phyloP scores from a whole-genome alignment of 2,888 invertebrate genomes.

The Papilio gigon region DNA sequence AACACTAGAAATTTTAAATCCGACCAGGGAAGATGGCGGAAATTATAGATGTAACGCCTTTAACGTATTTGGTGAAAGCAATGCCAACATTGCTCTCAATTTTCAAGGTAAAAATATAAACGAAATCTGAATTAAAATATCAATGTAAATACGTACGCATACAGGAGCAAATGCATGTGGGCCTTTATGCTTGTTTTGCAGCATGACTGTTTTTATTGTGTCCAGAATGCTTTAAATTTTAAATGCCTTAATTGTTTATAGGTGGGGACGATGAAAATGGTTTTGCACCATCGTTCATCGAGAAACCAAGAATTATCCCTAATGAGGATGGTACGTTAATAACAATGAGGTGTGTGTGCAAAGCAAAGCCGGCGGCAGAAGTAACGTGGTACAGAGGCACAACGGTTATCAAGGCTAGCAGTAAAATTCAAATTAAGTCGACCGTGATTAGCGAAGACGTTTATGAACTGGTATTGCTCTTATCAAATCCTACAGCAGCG shows the following conservation, averaged over 20 bases:
- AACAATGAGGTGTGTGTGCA: constrained; percentile 97
- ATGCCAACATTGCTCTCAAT: constrained; percentile 99
- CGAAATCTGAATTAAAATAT: constrained; percentile 49
- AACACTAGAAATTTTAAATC: constrained; percentile 96
- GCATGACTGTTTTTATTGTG: constrained; percentile 58
- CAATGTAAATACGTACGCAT: constrained; percentile 71
- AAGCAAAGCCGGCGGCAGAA: constrained; percentile 96
- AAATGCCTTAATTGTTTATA: constrained; percentile 63
- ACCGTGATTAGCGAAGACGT: constrained; percentile 90
- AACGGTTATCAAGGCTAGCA: constrained; percentile 91
- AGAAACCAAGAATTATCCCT: constrained; percentile 99
- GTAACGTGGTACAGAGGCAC: constrained; percentile 98
- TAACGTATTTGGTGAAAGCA: constrained; percentile 99
- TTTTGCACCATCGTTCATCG: constrained; percentile 97
- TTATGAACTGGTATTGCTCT: constrained; percentile 90
- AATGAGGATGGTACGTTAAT: constrained; percentile 98
- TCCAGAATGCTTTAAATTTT: not conserved
- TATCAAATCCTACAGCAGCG: constrained; percentile 79
- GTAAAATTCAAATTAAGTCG: constrained; percentile 91
- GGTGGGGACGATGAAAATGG: constrained; percentile 96
- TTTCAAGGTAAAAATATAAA: constrained; percentile 92
- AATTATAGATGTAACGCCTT: constrained; percentile 99
- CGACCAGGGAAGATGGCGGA: constrained; percentile 97
- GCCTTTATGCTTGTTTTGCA: constrained; percentile 72
- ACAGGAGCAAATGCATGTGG: constrained; percentile 78